phyloP scores from a whole-genome alignment of 2,113 vertebrate genomes.

The Saguinus imperator region DNA sequence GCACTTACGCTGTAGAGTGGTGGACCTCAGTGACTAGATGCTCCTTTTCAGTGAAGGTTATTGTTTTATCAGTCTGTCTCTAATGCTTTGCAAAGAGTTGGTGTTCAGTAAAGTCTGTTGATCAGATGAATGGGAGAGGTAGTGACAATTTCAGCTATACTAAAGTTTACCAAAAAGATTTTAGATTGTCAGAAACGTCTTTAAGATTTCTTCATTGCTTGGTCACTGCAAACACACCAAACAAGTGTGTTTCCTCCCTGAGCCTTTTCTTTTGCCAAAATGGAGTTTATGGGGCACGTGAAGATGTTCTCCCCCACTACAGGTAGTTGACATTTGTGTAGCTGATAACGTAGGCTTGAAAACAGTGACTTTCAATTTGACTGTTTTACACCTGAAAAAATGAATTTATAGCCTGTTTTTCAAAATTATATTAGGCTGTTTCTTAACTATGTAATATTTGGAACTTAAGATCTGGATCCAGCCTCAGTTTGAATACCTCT shows the following conservation, averaged over 20 bases:
- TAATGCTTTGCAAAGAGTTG: background rate
- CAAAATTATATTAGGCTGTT: background rate
- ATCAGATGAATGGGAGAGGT: background rate
- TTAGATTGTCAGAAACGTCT: background rate
- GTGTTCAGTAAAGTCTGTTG: background rate
- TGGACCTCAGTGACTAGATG: background rate
- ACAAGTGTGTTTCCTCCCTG: background rate
- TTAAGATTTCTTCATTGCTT: background rate
- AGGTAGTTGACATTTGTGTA: background rate
- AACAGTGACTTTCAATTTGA: background rate
- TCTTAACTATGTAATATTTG: background rate
- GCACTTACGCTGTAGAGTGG: background rate
- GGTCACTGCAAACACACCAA: background rate
- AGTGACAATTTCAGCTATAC: background rate
- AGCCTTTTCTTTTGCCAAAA: background rate
- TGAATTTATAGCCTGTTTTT: background rate
- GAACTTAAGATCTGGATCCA: background rate
- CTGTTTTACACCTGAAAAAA: background rate
- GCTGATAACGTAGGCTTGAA: background rate
- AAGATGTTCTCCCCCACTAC: background rate
- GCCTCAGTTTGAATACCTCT: background rate
- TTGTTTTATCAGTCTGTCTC: background rate
- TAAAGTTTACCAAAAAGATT: background rate
- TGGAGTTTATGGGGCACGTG: background rate
- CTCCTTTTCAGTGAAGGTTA: background rate